Evolutionary conservation across 2,113 vertebrate species (phyloP).

Genomic region (Caretta caretta): DNA sequence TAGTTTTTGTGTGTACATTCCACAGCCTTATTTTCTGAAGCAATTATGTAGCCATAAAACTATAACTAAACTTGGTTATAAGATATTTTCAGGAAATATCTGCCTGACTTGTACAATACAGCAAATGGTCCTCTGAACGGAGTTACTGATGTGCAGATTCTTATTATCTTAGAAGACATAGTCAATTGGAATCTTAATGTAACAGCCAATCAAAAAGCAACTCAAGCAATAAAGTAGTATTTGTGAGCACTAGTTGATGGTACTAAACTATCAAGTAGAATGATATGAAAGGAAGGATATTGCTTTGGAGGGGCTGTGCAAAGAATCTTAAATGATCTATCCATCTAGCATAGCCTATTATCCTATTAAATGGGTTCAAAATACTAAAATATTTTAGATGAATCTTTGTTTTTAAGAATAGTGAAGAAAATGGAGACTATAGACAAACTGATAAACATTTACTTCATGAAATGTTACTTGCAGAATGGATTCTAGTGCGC

Average conservation of each 20-base stretch:
- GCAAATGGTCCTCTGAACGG: background rate
- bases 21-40: constrained; percentile 45
- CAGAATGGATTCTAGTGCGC: background rate
- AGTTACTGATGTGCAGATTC: background rate
- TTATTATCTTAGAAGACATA: background rate
- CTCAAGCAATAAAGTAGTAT: background rate
- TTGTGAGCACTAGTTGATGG: background rate
- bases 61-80: constrained; percentile 24
- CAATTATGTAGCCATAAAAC: background rate
- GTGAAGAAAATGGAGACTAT: background rate
- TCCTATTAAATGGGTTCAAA: background rate
- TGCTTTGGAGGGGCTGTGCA: background rate
- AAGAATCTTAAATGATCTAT: background rate
- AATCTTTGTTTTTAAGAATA: background rate
- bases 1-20: constrained; percentile 44
- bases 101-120: background rate
- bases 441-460: background rate
- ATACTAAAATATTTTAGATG: background rate
- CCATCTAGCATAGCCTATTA: background rate
- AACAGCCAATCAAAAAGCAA: background rate
- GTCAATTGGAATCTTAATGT: background rate
- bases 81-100: background rate
- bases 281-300: background rate
- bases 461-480: background rate
- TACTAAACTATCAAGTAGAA: background rate